These are phyloP conservation scores for Leptura quadrifasciata DNA, from an alignment of 2,888 invertebrate species.

Conservation along the genomic window DNA sequence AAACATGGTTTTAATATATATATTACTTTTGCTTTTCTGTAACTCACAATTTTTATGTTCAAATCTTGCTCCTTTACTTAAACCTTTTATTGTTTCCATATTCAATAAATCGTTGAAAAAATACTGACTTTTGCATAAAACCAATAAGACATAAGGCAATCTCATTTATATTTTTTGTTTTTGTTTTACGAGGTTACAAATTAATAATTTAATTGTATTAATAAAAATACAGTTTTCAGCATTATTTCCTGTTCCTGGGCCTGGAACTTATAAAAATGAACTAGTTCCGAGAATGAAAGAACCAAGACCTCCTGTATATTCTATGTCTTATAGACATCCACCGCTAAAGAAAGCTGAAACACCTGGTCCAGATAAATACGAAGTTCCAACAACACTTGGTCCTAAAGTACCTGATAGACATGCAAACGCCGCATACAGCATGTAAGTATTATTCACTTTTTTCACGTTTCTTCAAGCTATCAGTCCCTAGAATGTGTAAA, in stretches of 20 bases:
- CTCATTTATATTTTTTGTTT: too few relatives aligned
- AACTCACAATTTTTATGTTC: too few relatives aligned
- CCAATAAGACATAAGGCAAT: too few relatives aligned
- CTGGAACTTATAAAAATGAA: constrained; percentile 81
- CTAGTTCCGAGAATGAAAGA: constrained; percentile 75
- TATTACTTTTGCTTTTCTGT: too few relatives aligned
- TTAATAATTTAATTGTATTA: not conserved
- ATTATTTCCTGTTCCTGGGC: constrained; percentile 76
- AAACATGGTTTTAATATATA: too few relatives aligned
- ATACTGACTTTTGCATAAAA: too few relatives aligned
- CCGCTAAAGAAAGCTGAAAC: constrained; percentile 62
- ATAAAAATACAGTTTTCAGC: constrained; percentile 5
- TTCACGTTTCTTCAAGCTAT: not conserved
- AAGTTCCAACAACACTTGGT: constrained; percentile 74
- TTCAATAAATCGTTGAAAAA: too few relatives aligned
- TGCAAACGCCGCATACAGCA: constrained; percentile 74
- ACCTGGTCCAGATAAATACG: constrained; percentile 81
- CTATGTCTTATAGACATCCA: constrained; percentile 74
- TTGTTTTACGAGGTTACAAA: too few relatives aligned
- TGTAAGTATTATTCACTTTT: constrained; percentile 66
- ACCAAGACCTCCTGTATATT: constrained; percentile 77
- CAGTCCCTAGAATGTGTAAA: too few relatives aligned
- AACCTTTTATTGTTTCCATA: too few relatives aligned
- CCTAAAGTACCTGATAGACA: constrained; percentile 75
- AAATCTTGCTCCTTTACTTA: too few relatives aligned